These are phyloP conservation scores for Caenorhabditis japonica DNA, from an alignment of 2,888 invertebrate species.

Conservation along the genomic window DNA sequence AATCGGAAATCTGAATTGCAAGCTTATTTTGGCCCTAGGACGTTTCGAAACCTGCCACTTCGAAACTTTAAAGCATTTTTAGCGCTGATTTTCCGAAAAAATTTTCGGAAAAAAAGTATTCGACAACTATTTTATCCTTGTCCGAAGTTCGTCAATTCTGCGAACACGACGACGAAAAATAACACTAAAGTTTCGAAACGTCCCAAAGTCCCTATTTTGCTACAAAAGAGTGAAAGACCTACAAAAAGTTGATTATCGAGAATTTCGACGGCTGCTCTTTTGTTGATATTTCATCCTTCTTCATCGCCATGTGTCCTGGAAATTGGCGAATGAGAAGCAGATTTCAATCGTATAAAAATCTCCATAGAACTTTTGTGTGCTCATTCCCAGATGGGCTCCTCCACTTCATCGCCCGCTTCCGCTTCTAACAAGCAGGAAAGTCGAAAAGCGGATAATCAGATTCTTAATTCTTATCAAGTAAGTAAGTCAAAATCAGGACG, in stretches of 20 bases:
- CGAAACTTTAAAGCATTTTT: too few species aligned
- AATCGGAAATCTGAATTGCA: constrained; percentile 27
- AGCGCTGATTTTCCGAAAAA: too few species aligned
- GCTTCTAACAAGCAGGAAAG: constrained; percentile 8
- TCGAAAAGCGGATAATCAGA: constrained; percentile 24
- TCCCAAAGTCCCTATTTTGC: too few species aligned
- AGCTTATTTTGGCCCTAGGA: too few species aligned
- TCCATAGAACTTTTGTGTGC: background rate
- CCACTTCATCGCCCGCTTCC: constrained; percentile 18
- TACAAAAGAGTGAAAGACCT: background rate
- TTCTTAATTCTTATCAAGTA: constrained; percentile 57
- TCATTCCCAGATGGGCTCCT: constrained; percentile 52
- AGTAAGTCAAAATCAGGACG: background rate
- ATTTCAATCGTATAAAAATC: constrained; percentile 15
- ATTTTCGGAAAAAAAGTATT: too few species aligned
- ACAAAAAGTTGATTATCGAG: constrained; percentile 11
- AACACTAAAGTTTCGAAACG: too few species aligned
- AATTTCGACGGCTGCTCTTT: constrained; percentile 3
- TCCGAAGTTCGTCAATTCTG: too few species aligned
- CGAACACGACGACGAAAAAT: too few species aligned
- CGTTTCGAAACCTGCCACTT: too few species aligned
- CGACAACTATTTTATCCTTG: too few species aligned
- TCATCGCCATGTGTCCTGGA: constrained; percentile 38
- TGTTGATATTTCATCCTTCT: constrained; percentile 25
- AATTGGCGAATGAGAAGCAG: constrained; percentile 27